Conservation (phyloP, 2,888 invertebrate species). For the Nemurella pictetii region DNA sequence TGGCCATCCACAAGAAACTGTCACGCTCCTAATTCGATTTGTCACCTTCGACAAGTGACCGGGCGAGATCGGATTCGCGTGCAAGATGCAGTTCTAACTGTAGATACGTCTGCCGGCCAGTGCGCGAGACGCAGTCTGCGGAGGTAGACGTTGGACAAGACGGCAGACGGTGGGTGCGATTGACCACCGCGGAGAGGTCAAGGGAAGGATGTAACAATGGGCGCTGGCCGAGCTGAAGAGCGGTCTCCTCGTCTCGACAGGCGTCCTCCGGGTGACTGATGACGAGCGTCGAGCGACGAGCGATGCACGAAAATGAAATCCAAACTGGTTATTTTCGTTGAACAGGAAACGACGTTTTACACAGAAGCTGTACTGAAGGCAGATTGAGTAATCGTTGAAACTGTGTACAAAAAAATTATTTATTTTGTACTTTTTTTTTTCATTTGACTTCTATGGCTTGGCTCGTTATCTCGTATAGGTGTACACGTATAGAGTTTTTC, state of each 20-base stretch:
- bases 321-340: slow-evolving; percentile 9
- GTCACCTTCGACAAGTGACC: neutral
- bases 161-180: neutral
- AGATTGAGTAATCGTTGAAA: neutral
- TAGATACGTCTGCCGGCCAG: neutral
- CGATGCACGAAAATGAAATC: neutral
- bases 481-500: slow-evolving; percentile 20
- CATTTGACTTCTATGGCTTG: neutral
- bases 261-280: no score
- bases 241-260: no score
- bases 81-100: no score
- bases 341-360: slow-evolving; percentile 11
- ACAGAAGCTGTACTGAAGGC: neutral
- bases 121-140: no score
- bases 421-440: neutral
- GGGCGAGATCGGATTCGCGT: neutral
- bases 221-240: neutral
- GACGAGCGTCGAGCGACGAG: no score
- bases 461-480: slow-evolving; percentile 4
- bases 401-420: neutral
- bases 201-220: neutral
- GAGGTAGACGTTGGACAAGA: no score
- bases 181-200: neutral
- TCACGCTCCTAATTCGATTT: neutral
- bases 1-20: no score